Percentiles rank a stretch among this genome's conserved stretches.
These are phyloP conservation scores for Dicrostonyx torquatus DNA, from an alignment of 2,797 vertebrate species.

Conservation along the genomic window DNA sequence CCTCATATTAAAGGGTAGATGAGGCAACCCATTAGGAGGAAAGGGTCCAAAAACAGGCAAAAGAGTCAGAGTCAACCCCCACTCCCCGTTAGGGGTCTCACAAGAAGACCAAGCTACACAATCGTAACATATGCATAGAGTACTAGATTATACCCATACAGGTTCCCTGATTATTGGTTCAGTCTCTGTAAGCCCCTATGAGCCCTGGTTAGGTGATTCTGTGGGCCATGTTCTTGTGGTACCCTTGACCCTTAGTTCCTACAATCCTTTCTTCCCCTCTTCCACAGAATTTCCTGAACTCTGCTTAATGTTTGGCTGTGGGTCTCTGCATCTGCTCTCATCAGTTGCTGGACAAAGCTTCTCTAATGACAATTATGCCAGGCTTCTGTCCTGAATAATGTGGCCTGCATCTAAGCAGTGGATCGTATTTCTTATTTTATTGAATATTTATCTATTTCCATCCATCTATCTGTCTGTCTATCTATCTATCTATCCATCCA, in stretches of 20 bases:
- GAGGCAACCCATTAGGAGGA: neutral
- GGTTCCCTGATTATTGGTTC: neutral
- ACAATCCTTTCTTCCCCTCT: neutral
- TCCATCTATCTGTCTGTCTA: too few relatives aligned
- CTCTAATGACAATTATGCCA: neutral
- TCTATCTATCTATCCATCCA: rapidly evolving
- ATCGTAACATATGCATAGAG: neutral
- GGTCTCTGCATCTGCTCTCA: neutral
- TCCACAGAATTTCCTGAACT: neutral
- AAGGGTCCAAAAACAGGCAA: neutral
- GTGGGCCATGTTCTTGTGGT: neutral
- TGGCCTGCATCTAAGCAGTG: neutral
- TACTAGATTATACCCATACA: neutral
- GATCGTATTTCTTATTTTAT: conserved; percentile 39
- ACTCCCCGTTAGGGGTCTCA: neutral
- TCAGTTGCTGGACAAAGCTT: neutral
- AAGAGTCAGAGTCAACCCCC: neutral
- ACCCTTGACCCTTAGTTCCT: neutral
- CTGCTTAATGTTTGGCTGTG: neutral
- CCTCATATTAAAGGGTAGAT: neutral
- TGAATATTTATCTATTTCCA: neutral
- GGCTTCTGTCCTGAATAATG: neutral
- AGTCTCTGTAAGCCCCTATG: neutral
- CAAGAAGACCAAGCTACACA: neutral
- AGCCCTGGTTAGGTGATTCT: neutral